Conservation (phyloP, 2,797 vertebrate species). For the Numenius phaeopus region DNA sequence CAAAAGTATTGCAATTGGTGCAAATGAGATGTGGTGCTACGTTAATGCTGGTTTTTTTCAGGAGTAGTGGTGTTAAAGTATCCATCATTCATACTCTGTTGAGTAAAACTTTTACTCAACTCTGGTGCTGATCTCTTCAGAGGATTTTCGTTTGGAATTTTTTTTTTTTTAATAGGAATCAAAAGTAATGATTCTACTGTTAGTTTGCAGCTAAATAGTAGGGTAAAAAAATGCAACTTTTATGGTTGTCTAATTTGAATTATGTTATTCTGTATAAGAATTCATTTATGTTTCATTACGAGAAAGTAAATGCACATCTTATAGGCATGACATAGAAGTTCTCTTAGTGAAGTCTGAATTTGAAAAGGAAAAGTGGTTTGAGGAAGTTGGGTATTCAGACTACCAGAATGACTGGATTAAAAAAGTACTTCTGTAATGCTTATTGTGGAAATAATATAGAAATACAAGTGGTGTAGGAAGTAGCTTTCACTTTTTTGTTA, state of each 20-base stretch:
- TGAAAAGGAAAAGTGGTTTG: background rate
- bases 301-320: background rate
- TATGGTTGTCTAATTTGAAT: background rate
- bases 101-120: background rate
- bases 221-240: background rate
- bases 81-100: background rate
- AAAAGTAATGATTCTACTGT: background rate
- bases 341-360: background rate
- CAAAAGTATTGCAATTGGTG: background rate
- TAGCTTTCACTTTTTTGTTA: background rate
- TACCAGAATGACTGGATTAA: background rate
- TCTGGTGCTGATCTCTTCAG: background rate
- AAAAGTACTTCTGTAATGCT: conserved; percentile 1
- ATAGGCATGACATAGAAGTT: background rate
- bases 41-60: background rate
- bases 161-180: background rate
- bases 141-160: background rate
- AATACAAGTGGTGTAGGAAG: background rate
- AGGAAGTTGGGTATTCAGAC: background rate
- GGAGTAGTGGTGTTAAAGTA: background rate
- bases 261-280: background rate
- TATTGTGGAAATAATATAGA: background rate
- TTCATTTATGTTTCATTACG: background rate
- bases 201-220: background rate
- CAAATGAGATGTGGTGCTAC: background rate